Conservation (phyloP, 2,888 invertebrate genomes). For the Ichneumoninae sp. region DNA sequence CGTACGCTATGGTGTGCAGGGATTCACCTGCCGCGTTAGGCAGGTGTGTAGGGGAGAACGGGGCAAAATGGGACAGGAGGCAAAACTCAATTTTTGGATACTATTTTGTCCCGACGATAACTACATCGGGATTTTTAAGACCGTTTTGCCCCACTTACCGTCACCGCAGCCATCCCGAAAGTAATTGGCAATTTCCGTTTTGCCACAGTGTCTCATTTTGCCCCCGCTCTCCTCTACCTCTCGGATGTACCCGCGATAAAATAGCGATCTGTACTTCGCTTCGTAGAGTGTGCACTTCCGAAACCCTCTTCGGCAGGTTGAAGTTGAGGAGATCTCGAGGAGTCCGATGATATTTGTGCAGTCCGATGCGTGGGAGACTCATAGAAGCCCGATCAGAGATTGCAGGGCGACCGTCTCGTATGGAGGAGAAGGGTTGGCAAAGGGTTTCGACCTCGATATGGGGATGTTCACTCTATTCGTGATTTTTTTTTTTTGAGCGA, state of each 20-base stretch:
- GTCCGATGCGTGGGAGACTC: background rate
- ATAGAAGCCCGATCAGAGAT: background rate
- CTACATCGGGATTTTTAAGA: background rate
- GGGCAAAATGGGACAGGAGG: too few species aligned
- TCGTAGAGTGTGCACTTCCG: constrained; percentile 12
- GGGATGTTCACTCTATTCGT: too few species aligned
- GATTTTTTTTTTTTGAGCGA: background rate
- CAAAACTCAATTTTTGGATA: too few species aligned
- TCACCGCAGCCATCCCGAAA: too few species aligned
- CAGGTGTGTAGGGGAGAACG: too few species aligned
- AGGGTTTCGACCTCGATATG: background rate
- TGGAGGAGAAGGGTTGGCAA: background rate
- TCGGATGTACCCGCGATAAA: too few species aligned
- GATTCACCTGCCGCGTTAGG: constrained; percentile 13
- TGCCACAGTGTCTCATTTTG: too few species aligned
- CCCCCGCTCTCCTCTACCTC: too few species aligned
- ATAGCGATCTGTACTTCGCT: constrained; percentile 47
- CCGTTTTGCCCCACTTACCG: too few species aligned
- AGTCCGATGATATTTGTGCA: background rate
- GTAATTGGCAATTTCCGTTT: too few species aligned
- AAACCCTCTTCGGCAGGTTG: background rate
- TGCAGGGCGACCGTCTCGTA: background rate
- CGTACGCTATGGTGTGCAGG: constrained; percentile 30
- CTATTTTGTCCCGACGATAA: too few species aligned
- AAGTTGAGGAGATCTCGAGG: background rate